Evolutionary conservation across 2,113 vertebrate species (phyloP).

Genomic region (Enhydra lutris): DNA sequence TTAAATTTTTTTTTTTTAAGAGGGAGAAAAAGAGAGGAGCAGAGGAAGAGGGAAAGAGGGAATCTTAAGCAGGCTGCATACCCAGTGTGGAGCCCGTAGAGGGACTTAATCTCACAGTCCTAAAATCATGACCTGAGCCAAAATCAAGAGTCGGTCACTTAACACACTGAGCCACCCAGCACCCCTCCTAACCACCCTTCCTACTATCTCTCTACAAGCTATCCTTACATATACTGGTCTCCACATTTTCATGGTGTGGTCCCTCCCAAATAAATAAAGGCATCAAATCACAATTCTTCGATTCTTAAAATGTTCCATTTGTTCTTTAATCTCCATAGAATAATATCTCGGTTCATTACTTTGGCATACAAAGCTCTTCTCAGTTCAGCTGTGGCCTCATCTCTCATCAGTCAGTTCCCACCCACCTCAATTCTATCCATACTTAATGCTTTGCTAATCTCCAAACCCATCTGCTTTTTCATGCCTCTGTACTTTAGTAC

Average conservation of each 20-base stretch:
- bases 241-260: not conserved
- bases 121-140: not conserved
- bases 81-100: not conserved
- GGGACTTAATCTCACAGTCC: not conserved
- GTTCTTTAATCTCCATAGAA: not conserved
- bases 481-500: constrained; percentile 31
- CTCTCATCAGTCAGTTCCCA: constrained; percentile 16
- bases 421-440: constrained; percentile 17
- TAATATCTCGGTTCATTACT: not conserved
- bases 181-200: not conserved
- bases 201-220: not conserved
- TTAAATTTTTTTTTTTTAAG: not conserved
- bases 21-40: not conserved
- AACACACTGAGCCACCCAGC: not conserved
- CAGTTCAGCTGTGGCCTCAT: constrained; percentile 7
- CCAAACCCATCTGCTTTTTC: constrained; percentile 34
- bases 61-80: not conserved
- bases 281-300: not conserved
- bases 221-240: not conserved
- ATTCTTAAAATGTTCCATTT: not conserved
- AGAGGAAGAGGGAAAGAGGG: not conserved
- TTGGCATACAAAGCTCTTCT: not conserved
- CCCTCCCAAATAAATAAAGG: not conserved
- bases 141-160: not conserved
- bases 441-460: constrained; percentile 37